Base-by-base conservation (phyloP, 2,113 vertebrate species). In the Anthoscopus minutus region DNA sequence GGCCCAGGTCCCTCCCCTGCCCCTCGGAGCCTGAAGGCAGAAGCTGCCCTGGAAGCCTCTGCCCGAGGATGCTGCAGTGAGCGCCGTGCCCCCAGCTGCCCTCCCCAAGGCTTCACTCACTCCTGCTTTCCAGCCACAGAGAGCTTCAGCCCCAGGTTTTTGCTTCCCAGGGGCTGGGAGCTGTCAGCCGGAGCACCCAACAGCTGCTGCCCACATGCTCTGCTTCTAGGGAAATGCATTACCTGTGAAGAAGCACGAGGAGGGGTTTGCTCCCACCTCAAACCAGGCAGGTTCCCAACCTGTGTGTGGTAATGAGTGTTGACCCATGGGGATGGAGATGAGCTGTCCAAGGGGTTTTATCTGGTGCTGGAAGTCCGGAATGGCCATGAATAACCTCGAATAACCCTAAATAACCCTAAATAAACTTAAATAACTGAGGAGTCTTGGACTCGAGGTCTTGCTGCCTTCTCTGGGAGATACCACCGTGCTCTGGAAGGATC, bases 371-470 rank as follows among this genome's bases (percentile, higher is more conserved):
- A 67, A 35, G 33, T 6, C 40, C 15, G 25, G 12, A 51, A 4
- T 4, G 61, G 19, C 38, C 76, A 40, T 16, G 27, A 42, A 42
- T 7, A 7, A 15, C 58, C 25, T 5, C 30, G 5, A n/a, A 35
- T 23, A 4, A 7, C 66, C 47, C 11, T 16, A 38, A 70, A 22
- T 15, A 7, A 22, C n/a, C 66, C 10, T 21, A 28, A 69, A 51
- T 16, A 11, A 31, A 28, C 67, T 13, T 31, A 10, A 53, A 42
- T 15, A 51, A 14, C 4, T 3, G 64, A 28, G 35, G 4, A 13
- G 14, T 14, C 24, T 22, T 1, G 0, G 31, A 27, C 17, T 30
- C 10, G 1, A 42, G 2, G 1, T 8, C 6, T 2, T 30, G 30
- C 38, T 50, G n/a, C 56, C 45, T 54, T 11, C 44, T 22, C 3